Base-by-base conservation (phyloP, 2,888 invertebrate species). In the Eumerus sabulonum region DNA sequence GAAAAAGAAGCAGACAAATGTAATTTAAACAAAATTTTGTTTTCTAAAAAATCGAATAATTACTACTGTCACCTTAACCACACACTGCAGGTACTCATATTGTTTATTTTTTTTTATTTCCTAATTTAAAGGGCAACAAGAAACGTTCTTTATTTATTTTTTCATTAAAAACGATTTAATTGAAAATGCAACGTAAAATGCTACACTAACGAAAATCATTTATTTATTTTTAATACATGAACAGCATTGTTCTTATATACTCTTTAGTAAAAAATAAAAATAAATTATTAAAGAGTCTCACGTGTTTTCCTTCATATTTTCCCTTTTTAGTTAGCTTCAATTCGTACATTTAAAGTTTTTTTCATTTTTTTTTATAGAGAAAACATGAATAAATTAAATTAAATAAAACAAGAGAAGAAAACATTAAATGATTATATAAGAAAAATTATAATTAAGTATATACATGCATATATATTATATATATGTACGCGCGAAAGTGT, bases 291-390 rank as follows among this genome's bases (percentile, higher is more conserved):
- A 4, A 27, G 3, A 27, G 3, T 27, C 27, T 27, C 27, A n/a
- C n/a, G n/a, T n/a, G 3, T 27, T 7, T 2, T 27, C 27, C 27
- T 27, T 27, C 3, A 9, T n/a, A n/a, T n/a, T n/a, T 40, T 40
- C n/a, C 35, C 56, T 62, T 60, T 70, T 70, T 64, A 77, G 60
- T 77, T 68, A 68, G 62, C 63, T 77, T 63, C 18, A 74, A 79
- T 70, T 74, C 60, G 59, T 70, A 60, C n/a, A n/a, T n/a, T n/a
- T n/a, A n/a, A n/a, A 74, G 63, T 60, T 60, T 27, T 7, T 7
- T 27, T 27, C 27, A n/a, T n/a, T 27, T 4, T n/a, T 56, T 54
- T 74, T 68, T 42, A 18, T 53, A 77, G 54, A 19, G 13, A 62
- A 35, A 54, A 56, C 38, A 27, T 27, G 27, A 27, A 27, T 27